Conservation (phyloP, 1,140 invertebrate genomes). For the Nomia melanderi region DNA sequence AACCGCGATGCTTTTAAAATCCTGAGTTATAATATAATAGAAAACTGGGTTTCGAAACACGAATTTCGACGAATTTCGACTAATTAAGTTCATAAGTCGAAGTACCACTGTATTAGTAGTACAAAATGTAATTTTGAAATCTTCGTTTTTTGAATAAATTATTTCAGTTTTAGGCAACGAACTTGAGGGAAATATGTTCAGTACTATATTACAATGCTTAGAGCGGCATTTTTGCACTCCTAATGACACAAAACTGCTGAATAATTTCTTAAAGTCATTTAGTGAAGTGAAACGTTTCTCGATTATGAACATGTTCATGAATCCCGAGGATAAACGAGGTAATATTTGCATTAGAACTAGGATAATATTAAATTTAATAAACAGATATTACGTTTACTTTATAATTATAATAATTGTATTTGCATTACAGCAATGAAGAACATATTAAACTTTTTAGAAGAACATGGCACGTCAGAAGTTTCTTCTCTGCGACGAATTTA, state of each 20-base stretch:
- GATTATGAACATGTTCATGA: slow-evolving; percentile 68
- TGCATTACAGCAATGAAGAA: slow-evolving; percentile 56
- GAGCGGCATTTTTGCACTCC: slow-evolving; percentile 62
- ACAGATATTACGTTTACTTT: slow-evolving; percentile 5
- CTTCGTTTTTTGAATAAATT: not conserved
- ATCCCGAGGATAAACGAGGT: slow-evolving; percentile 66
- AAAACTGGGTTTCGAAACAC: no score
- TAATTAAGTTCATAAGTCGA: no score
- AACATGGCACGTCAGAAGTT: slow-evolving; percentile 32
- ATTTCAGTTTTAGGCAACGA: slow-evolving; percentile 68
- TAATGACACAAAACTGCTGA: slow-evolving; percentile 53
- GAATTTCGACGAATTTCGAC: no score
- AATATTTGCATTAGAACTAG: not conserved
- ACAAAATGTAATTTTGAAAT: not conserved
- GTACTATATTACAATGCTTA: slow-evolving; percentile 66
- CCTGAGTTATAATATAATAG: no score
- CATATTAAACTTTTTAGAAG: slow-evolving; percentile 63
- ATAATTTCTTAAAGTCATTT: slow-evolving; percentile 56
- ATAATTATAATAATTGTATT: slow-evolving; percentile 23
- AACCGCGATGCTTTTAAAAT: no score
- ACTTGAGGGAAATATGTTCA: slow-evolving; percentile 69
- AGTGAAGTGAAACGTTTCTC: slow-evolving; percentile 62
- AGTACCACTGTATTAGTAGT: no score
- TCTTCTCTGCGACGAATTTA: slow-evolving; percentile 52
- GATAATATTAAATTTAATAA: not conserved